These are phyloP conservation scores for Chrysoperla carnea DNA, from an alignment of 1,140 invertebrate species.

Conservation along the genomic window DNA sequence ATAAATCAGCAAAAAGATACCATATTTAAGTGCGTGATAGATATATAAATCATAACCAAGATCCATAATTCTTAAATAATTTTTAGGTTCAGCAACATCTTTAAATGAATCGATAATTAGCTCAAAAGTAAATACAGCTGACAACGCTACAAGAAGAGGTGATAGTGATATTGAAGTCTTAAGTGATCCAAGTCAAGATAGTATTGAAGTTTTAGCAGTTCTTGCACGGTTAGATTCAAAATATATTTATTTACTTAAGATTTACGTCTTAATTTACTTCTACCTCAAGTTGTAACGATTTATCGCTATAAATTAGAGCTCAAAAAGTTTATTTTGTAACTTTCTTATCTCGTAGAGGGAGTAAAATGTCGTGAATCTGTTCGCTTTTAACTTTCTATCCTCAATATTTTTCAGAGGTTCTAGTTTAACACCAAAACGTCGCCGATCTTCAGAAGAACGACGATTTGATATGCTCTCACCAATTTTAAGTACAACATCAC, in stretches of 20 bases:
- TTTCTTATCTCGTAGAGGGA: too few relatives aligned
- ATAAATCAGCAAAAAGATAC: too few relatives aligned
- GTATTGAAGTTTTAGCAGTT: constrained; percentile 34
- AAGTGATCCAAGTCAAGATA: constrained; percentile 46
- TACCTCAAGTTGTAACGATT: too few relatives aligned
- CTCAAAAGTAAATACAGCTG: constrained; percentile 22
- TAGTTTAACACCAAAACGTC: constrained; percentile 22
- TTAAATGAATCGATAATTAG: constrained; percentile 20
- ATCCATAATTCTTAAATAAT: neutral
- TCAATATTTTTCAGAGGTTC: constrained; percentile 14
- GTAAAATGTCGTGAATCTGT: too few relatives aligned
- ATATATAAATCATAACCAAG: too few relatives aligned
- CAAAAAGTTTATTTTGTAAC: too few relatives aligned
- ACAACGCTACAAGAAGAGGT: constrained; percentile 23
- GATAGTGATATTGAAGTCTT: constrained; percentile 44
- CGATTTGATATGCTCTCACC: constrained; percentile 10
- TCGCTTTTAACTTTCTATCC: too few relatives aligned
- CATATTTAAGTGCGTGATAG: too few relatives aligned
- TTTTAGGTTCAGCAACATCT: constrained; percentile 21
- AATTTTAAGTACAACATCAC: too few relatives aligned
- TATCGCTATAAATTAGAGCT: too few relatives aligned
- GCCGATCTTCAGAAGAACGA: constrained; percentile 26
- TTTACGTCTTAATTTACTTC: neutral
- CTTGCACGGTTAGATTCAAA: neutral
- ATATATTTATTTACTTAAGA: neutral